Percentiles rank a stretch among this genome's conserved stretches.
These are phyloP conservation scores for Alviniconcha marisindica DNA, from an alignment of 1,140 invertebrate species.

Conservation along the genomic window DNA sequence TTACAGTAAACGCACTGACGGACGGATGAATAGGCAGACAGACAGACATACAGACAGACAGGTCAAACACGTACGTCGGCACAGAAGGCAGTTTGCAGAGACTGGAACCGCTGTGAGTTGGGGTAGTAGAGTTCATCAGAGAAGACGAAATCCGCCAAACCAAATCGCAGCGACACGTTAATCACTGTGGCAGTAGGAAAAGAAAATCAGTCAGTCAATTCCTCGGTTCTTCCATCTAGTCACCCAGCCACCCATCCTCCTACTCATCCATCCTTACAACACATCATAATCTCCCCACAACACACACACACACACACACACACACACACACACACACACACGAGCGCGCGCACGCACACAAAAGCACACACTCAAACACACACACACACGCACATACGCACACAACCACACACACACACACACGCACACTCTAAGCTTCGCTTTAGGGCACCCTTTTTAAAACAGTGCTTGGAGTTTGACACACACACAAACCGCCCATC, in stretches of 20 bases:
- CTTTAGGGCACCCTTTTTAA: not conserved
- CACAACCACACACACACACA: conserved; percentile 16
- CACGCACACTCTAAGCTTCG: not conserved
- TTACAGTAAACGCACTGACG: too few species aligned
- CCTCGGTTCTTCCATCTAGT: not conserved
- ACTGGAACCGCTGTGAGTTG: not conserved
- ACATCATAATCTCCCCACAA: not conserved
- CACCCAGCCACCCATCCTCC: not conserved
- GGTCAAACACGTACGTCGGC: not conserved
- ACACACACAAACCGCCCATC: too few species aligned
- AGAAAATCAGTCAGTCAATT: not conserved
- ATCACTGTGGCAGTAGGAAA: not conserved
- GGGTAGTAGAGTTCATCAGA: conserved; percentile 26
- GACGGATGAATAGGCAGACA: not conserved
- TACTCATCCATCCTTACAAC: too few species aligned
- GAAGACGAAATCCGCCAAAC: conserved; percentile 31
- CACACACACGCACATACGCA: not conserved
- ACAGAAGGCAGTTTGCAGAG: conserved; percentile 20
- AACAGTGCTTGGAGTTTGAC: too few species aligned
- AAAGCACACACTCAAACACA: not conserved
- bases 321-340: too few species aligned
- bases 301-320: not conserved
- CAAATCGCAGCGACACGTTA: conserved; percentile 6
- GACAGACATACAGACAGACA: not conserved
- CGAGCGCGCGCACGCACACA: too few species aligned